Conservation (phyloP, 2,797 vertebrate genomes). For the Semaprochilodus insignis region DNA sequence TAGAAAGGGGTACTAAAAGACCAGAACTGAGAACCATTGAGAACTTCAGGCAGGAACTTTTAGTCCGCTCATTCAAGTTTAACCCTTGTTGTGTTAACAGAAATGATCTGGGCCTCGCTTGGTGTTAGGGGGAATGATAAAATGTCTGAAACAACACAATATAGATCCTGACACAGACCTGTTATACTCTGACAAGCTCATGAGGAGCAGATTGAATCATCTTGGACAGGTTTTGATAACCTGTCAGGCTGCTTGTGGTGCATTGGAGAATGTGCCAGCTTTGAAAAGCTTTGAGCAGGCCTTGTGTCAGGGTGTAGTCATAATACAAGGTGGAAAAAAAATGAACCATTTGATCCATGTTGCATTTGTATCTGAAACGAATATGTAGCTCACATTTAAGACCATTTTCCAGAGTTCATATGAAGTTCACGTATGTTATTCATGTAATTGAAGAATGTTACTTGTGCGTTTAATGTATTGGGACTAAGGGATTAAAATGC, state of each 20-base stretch:
- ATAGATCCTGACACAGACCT: conserved; percentile 41
- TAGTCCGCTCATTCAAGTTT: neutral
- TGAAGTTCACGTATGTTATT: conserved; percentile 22
- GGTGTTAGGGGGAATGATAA: neutral
- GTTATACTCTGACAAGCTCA: conserved; percentile 53
- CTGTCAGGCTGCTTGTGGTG: conserved; percentile 54
- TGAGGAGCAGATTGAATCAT: conserved; percentile 56
- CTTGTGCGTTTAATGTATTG: conserved; percentile 35
- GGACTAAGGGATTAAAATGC: neutral
- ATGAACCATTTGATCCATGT: conserved; percentile 48
- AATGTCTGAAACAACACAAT: conserved; percentile 32
- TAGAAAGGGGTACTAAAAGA: neutral
- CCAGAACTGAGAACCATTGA: neutral
- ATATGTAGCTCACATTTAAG: conserved; percentile 49
- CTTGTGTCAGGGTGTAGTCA: conserved; percentile 36
- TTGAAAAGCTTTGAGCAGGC: conserved; percentile 54
- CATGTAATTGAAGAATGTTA: conserved; percentile 41
- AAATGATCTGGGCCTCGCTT: conserved; percentile 17
- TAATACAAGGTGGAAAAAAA: conserved; percentile 43
- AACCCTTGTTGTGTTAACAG: conserved; percentile 15
- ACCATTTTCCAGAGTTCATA: conserved; percentile 60
- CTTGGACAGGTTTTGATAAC: conserved; percentile 63
- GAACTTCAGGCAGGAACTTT: neutral
- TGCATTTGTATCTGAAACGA: conserved; percentile 59
- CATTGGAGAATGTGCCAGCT: conserved; percentile 50